Conservation (phyloP, 2,888 invertebrate species). For the Parnassius glacialis region DNA sequence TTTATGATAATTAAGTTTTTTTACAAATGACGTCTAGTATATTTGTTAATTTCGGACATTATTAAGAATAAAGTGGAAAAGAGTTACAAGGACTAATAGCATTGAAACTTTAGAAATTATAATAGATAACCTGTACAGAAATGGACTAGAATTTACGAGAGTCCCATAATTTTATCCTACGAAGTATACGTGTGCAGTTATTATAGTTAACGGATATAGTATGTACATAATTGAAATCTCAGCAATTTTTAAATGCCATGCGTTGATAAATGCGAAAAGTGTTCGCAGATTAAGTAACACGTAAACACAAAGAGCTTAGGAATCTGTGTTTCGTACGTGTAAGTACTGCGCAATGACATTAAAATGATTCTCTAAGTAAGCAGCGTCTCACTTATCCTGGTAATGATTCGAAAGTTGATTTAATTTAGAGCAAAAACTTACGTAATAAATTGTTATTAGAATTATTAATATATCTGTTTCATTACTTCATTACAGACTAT, state of each 20-base stretch:
- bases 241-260: not conserved
- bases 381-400: constrained; percentile 12
- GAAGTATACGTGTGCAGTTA: not conserved
- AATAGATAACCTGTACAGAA: no score
- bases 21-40: no score
- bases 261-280: constrained; percentile 6
- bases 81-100: no score
- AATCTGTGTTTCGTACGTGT: constrained; percentile 23
- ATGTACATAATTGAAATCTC: not conserved
- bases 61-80: no score
- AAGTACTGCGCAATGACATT: constrained; percentile 21
- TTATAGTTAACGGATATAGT: not conserved
- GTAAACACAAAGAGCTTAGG: constrained; percentile 13
- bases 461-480: not conserved
- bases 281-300: constrained; percentile 15
- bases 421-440: constrained; percentile 7
- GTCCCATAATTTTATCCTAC: no score
- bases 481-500: not conserved
- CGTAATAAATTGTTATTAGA: not conserved
- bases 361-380: constrained; percentile 10
- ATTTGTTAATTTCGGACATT: no score
- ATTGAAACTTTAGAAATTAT: no score
- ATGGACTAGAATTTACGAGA: no score
- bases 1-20: no score
- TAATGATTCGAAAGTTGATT: constrained; percentile 16